phyloP scores from a whole-genome alignment of 2,797 vertebrate genomes.

The Antennarius maculatus region DNA sequence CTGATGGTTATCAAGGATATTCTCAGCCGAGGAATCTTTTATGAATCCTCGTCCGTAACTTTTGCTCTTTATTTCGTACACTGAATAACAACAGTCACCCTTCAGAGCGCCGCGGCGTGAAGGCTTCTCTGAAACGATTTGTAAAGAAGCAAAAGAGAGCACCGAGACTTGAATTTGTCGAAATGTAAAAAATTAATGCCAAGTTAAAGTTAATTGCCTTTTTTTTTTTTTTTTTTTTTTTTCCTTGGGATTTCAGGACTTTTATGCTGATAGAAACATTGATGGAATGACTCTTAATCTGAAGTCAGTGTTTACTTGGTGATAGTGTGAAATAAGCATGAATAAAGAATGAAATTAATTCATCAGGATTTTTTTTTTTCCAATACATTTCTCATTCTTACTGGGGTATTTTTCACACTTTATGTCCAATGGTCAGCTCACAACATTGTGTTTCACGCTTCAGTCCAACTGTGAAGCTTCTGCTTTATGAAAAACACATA shows the following conservation, averaged over 20 bases:
- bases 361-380: background rate
- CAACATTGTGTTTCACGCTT: background rate
- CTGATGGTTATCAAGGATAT: too few relatives aligned
- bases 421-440: background rate
- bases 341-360: background rate
- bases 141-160: too few relatives aligned
- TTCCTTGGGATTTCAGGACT: too few relatives aligned
- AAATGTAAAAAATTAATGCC: too few relatives aligned
- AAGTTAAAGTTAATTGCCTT: too few relatives aligned
- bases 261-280: too few relatives aligned
- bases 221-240: too few relatives aligned
- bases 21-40: background rate
- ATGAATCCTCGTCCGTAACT: constrained; percentile 2
- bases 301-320: background rate
- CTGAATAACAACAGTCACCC: constrained; percentile 32
- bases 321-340: background rate
- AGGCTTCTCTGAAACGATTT: constrained; percentile 15
- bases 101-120: constrained; percentile 10
- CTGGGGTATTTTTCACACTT: background rate
- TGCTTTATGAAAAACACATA: background rate
- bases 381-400: background rate
- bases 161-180: too few relatives aligned
- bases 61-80: constrained; percentile 9
- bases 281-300: background rate
- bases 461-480: background rate